Base-by-base conservation (phyloP, 2,888 invertebrate genomes). In the Craniophora ligustri region DNA sequence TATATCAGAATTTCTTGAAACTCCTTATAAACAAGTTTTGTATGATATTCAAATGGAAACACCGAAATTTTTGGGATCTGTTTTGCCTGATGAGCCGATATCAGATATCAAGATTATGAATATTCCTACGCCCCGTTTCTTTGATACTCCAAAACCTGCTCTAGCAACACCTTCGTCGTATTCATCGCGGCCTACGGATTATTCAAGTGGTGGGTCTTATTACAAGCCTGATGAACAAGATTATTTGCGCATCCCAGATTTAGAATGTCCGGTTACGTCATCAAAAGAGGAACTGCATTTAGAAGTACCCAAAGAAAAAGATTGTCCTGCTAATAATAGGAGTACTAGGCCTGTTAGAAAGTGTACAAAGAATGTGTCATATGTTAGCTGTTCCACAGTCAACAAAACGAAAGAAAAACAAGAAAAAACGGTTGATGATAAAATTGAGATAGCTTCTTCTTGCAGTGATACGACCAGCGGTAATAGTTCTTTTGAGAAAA, bases 171-270 rank as follows among this genome's bases (percentile, higher is more conserved):
- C 93, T 10, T 88, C 89, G 0, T 88, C 92, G 2, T 93, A 90
- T 73, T 87, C 88, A 8, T 92, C 92, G 18, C 84, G 93, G 5
- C 91, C 90, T 31, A 95, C 95, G 1, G 95, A 95, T 68, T 95
- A 95, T 80, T 95, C 95, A 6, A 95, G 95, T 48, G 92, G 95
- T 4, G 94, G 95, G 2, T 95, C 95, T 2, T 95, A 95, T 72
- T 95, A 95, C 71, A 94, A 94, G 58, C 95, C 95, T 0, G 95
- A 95, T 73, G 95, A 95, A 71, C 94, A 94, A 49, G 95, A 95
- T 71, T 91, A 87, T 59, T 58, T 87, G 44, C 84, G 81, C 23
- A 68, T 83, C 6, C 77, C 83, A 14, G 91, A 91, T 60, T 62
- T 86, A 41, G 81, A 75, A 40, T 84, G 79, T 69, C 71, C 81